Evolutionary conservation across 1,140 invertebrate species (phyloP), one percentile per base, ranked within the genome.

Genomic region (Asobara japonica): DNA sequence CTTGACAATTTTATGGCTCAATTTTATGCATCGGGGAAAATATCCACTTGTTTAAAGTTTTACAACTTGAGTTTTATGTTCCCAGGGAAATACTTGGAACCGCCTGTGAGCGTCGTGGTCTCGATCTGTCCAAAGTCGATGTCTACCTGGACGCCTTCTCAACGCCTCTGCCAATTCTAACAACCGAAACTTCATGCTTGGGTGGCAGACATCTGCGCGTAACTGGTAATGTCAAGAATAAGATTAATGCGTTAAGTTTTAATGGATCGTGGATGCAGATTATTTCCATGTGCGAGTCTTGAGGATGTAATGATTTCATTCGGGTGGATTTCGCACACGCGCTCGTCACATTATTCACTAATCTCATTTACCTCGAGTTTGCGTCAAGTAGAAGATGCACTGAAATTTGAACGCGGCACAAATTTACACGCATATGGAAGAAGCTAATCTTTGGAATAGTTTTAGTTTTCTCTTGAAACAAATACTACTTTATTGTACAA

Each of bases 131-230:
- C 30, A 86, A 84, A 25, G 89, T 93, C 70, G 91, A 94, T 78
- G 91, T 93, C 41, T 89, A 90, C 79, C 88, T 92, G 36, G 92
- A 92, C 75, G 90, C 90, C 31, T 92, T 89, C 76, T 90, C 89
- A 78, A 90, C 88, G 64, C 90, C 89, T 62, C 84, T 90, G 73
- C 87, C 89, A 56, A 83, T 89, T 71, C 86, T 89, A 61, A 88
- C 89, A 11, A 91, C 90, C 18, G 91, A 93, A 79, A 91, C 90
- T 31, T 90, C 89, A 22, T 88, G 88, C 79, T 88, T 94, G 5
- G 92, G 92, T 70, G 93, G 93, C 29, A 93, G 91, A 83, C 91
- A 93, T 77, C 88, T 94, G 25, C 88, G 91, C 79, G 89, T 94
- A 72, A 90, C 87, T 87, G 89, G 91, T 91, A 86, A 89, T 83